Conservation (phyloP, 2,888 invertebrate species). For the Cryptophagus acutangulus region DNA sequence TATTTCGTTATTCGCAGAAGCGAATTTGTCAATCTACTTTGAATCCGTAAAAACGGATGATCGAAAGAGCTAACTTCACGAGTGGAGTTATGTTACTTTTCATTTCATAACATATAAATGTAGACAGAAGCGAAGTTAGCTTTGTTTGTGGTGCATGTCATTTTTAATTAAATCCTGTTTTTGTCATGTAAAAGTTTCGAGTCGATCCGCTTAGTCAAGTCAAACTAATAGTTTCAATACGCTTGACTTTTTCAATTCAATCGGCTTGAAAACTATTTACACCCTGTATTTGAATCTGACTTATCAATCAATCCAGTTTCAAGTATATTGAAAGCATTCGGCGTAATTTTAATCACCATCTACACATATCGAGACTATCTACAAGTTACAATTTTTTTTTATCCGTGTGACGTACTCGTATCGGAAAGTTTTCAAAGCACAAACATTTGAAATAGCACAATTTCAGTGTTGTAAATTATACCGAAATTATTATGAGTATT, state of each 20-base stretch:
- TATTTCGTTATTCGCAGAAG: no score
- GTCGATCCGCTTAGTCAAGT: conserved; percentile 1
- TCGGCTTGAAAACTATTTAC: background rate
- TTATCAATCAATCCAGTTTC: conserved; percentile 1
- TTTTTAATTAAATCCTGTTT: background rate
- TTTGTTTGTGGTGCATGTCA: background rate
- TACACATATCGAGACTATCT: background rate
- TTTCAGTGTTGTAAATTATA: no score
- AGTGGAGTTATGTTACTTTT: no score
- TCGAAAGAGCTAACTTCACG: no score
- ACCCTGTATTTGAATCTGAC: background rate
- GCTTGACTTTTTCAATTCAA: conserved; percentile 1
- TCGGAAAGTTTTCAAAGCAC: no score
- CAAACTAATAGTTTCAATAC: background rate
- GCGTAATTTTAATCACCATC: background rate
- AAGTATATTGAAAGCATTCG: background rate
- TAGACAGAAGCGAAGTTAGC: conserved; percentile 2
- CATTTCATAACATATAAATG: conserved; percentile 8
- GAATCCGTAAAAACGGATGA: no score
- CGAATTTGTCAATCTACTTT: no score
- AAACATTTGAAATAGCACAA: no score
- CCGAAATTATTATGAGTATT: no score
- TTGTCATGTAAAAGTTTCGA: background rate
- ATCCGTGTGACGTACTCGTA: no score
- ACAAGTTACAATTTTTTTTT: no score